These are phyloP conservation scores for Ormia ochracea DNA, from an alignment of 2,888 invertebrate genomes.

Conservation along the genomic window DNA sequence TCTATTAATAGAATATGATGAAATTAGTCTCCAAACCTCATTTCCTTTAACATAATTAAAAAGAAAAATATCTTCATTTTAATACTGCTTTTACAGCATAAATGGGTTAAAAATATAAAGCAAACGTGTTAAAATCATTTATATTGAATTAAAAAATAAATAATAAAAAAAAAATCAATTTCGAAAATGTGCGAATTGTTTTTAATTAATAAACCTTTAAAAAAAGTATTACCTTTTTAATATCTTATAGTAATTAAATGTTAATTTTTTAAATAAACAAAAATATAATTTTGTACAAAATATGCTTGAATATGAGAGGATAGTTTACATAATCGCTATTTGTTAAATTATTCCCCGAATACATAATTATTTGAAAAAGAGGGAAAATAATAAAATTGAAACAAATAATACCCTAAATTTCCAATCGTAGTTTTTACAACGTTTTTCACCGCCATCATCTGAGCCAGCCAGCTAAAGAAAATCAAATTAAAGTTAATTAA, in stretches of 20 bases:
- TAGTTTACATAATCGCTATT: slow-evolving; percentile 20
- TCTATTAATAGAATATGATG: too few relatives aligned
- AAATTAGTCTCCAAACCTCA: too few relatives aligned
- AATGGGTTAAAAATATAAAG: too few relatives aligned
- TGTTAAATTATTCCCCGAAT: slow-evolving; percentile 47
- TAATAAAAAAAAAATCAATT: too few relatives aligned
- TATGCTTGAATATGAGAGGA: slow-evolving; percentile 58
- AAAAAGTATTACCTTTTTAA: slow-evolving; percentile 3
- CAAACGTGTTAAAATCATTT: too few relatives aligned
- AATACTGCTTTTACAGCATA: too few relatives aligned
- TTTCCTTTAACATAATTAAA: too few relatives aligned
- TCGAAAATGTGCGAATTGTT: slow-evolving; percentile 20
- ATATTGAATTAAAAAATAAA: too few relatives aligned
- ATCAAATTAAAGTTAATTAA: slow-evolving; percentile 57
- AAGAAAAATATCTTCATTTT: too few relatives aligned
- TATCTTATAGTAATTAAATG: slow-evolving; percentile 1
- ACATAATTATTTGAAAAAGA: slow-evolving; percentile 1
- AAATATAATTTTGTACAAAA: slow-evolving; percentile 59
- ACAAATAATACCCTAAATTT: slow-evolving; percentile 79
- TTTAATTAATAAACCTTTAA: slow-evolving; percentile 2
- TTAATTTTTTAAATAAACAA: slow-evolving; percentile 22
- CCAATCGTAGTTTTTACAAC: slow-evolving; percentile 79
- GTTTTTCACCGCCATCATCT: slow-evolving; percentile 74
- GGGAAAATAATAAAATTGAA: slow-evolving; percentile 38
- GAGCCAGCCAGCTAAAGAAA: slow-evolving; percentile 73